phyloP scores from a whole-genome alignment of 2,888 invertebrate species.

The Volucella inflata region DNA sequence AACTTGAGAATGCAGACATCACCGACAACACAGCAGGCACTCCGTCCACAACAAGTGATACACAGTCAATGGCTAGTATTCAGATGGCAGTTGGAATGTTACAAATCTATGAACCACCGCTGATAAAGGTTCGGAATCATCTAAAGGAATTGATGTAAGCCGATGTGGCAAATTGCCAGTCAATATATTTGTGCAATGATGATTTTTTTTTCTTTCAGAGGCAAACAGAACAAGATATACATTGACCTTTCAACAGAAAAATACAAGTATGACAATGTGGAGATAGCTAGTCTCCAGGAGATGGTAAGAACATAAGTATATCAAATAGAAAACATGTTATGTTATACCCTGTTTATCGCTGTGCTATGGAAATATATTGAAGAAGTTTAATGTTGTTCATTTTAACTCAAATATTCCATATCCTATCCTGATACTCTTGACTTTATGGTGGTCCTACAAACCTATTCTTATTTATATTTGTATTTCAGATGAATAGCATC shows the following conservation, averaged over 20 bases:
- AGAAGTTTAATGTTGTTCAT: not conserved
- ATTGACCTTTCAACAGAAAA: constrained; percentile 82
- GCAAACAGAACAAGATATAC: constrained; percentile 82
- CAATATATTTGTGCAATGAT: not conserved
- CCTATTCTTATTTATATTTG: not conserved
- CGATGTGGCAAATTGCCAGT: not conserved
- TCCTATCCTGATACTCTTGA: no score
- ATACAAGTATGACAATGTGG: constrained; percentile 81
- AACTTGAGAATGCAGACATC: constrained; percentile 19
- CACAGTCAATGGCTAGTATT: constrained; percentile 77
- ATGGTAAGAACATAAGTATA: constrained; percentile 79
- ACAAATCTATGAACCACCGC: constrained; percentile 80
- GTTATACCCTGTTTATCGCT: no score
- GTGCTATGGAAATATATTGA: no score
- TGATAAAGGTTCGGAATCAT: constrained; percentile 79
- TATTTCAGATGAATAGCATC: constrained; percentile 80
- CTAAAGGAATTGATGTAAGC: constrained; percentile 82
- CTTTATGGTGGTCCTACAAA: no score
- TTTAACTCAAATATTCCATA: not conserved
- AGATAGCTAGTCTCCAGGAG: constrained; percentile 79
- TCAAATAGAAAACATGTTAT: no score
- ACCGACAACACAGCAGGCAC: constrained; percentile 18
- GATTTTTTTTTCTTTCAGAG: constrained; percentile 76
- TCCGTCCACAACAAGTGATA: constrained; percentile 5
- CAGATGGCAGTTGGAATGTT: constrained; percentile 80